Conservation (phyloP, 1,140 invertebrate species). For the Aphelenchoides avenae region DNA sequence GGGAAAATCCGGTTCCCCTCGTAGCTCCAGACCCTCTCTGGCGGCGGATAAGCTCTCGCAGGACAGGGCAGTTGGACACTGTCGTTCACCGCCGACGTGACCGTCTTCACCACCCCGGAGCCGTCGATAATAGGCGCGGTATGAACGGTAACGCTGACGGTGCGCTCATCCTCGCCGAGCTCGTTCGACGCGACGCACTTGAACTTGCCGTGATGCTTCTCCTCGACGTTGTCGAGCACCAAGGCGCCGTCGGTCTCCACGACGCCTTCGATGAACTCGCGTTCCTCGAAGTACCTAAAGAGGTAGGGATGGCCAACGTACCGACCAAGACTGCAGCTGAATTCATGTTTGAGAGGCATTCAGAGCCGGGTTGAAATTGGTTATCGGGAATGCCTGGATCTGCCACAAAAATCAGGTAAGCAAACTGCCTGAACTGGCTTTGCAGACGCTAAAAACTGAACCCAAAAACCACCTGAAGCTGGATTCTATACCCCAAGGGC, state of each 20-base stretch:
- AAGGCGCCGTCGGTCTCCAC: conserved; percentile 47
- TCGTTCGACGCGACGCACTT: conserved; percentile 49
- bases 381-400: no score
- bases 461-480: no score
- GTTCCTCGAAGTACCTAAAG: no score
- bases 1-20: conserved; percentile 33
- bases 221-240: conserved; percentile 43
- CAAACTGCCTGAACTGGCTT: no score
- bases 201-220: conserved; percentile 43
- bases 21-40: conserved; percentile 48
- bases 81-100: conserved; percentile 29
- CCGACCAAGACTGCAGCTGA: no score
- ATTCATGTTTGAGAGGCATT: no score
- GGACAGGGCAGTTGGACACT: conserved; percentile 49
- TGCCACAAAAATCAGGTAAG: no score
- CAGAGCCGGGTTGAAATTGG: no score
- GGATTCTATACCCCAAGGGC: no score
- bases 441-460: no score
- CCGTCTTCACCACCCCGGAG: conserved; percentile 16
- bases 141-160: conserved; percentile 50
- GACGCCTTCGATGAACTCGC: conserved; percentile 19
- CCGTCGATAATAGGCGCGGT: conserved; percentile 50
- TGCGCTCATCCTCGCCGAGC: conserved; percentile 46
- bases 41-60: conserved; percentile 48
- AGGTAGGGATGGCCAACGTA: no score